Base-by-base conservation (phyloP, 2,888 invertebrate species). In the Papilio demoleus region DNA sequence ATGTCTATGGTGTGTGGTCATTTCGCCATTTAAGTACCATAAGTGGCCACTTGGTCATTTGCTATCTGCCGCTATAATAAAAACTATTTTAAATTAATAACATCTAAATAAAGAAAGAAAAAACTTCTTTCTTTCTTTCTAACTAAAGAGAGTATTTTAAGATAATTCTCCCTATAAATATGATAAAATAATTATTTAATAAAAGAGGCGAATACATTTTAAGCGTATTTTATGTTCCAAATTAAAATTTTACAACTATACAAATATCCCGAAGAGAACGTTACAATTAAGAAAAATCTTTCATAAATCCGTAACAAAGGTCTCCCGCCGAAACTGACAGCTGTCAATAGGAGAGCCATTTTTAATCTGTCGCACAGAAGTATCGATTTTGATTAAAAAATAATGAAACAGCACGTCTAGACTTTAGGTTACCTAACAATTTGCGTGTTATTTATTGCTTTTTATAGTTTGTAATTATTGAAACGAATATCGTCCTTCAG, bases 361-460 rank as follows among this genome's bases (percentile, higher is more conserved):
- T 60, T 66, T 42, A 66, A 50, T 66, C 60, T 60, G 38, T 19
- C 24, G 36, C 47, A 36, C 47, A 59, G 36, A 38, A 22, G 45
- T 34, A 19, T 22, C 31, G 59, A 50, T 63, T 50, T 31, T 63
- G 38, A 53, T 53, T 53, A 50, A 64, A 64, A 64, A 24, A 53
- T 50, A 50, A 50, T 53, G 53, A 53, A 40, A 8, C 27, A 8
- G 14, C 6, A 8, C 31, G 65, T 66, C 65, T 66, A 59, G 65
- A 66, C 59, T n/a, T 22, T n/a, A 11, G 24, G 45, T 42, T 19
- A 65, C 22, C 53, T 27, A 40, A 36, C n/a, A 64, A 56, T 36
- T 27, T 27, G 53, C 36, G 24, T 64, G 64, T 45, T 42, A 61
- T 53, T 2, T 8, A 24, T 53, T 19, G 17, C 53, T 27, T 53